phyloP scores from a whole-genome alignment of 2,888 invertebrate genomes.

The Eristalis tenax region DNA sequence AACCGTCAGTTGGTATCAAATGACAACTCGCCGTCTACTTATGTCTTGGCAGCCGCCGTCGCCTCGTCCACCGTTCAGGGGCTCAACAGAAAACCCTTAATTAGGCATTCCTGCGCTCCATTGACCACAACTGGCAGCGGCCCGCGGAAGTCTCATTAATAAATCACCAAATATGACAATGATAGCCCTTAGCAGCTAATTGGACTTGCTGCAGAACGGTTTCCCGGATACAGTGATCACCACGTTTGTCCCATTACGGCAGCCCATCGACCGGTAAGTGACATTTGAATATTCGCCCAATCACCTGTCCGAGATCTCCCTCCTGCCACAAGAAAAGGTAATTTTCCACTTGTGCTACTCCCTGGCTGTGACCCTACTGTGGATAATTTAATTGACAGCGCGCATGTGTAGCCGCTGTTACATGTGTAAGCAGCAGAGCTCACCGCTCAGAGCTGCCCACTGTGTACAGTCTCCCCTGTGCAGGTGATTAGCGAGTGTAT shows the following conservation, averaged over 20 bases:
- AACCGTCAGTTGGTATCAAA: constrained; percentile 2
- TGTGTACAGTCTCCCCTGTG: neutral
- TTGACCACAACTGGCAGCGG: constrained; percentile 1
- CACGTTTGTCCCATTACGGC: constrained; percentile 24
- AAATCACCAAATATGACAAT: constrained; percentile 67
- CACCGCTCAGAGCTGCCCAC: neutral
- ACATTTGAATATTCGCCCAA: constrained; percentile 66
- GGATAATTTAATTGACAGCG: constrained; percentile 71
- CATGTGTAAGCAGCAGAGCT: constrained; percentile 24
- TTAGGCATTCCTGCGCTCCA: constrained; percentile 19
- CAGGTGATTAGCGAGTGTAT: constrained; percentile 33
- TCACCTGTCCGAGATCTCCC: constrained; percentile 44
- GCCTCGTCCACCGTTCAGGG: neutral
- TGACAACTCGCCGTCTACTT: constrained; percentile 47
- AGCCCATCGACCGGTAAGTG: constrained; percentile 39
- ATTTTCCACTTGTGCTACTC: constrained; percentile 58
- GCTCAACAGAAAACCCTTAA: constrained; percentile 24
- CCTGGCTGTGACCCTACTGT: constrained; percentile 60
- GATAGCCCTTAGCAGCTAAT: constrained; percentile 60
- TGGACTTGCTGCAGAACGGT: constrained; percentile 33
- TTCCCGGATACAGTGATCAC: constrained; percentile 45
- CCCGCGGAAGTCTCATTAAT: constrained; percentile 27
- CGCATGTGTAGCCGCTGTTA: constrained; percentile 16
- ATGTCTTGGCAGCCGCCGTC: constrained; percentile 18
- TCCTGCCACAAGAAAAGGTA: constrained; percentile 11